These are phyloP conservation scores for Agrypnia vestita DNA, from an alignment of 1,140 invertebrate species.

Conservation along the genomic window DNA sequence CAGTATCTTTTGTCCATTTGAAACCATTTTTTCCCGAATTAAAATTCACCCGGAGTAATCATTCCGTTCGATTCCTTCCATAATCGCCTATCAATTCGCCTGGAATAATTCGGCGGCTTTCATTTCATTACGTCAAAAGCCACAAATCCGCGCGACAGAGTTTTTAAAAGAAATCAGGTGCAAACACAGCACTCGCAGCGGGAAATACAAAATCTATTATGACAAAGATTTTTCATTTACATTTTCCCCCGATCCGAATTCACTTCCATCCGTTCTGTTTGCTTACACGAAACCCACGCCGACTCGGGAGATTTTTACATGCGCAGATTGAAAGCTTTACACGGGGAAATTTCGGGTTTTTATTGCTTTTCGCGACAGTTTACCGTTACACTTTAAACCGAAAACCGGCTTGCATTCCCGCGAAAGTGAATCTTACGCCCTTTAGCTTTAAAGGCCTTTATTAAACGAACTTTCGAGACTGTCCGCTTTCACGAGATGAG, in stretches of 20 bases:
- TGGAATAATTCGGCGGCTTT: conserved; percentile 49
- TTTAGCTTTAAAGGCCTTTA: conserved; percentile 8
- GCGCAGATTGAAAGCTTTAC: conserved; percentile 58
- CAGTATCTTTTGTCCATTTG: conserved; percentile 24
- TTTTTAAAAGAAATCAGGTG: conserved; percentile 58
- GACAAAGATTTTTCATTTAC: conserved; percentile 60
- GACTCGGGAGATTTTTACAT: conserved; percentile 47
- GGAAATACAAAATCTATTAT: conserved; percentile 53
- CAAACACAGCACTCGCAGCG: conserved; percentile 51
- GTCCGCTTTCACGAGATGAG: conserved; percentile 42
- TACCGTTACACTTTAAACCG: conserved; percentile 19
- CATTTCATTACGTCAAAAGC: conserved; percentile 52
- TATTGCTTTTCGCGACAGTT: conserved; percentile 44
- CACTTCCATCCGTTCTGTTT: conserved; percentile 53
- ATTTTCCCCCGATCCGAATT: conserved; percentile 56
- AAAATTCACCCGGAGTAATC: conserved; percentile 38
- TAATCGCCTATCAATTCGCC: conserved; percentile 45
- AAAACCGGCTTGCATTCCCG: background rate
- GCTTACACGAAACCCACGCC: conserved; percentile 50
- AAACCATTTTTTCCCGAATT: conserved; percentile 29
- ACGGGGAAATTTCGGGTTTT: conserved; percentile 56
- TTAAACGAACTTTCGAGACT: conserved; percentile 34
- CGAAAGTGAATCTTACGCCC: conserved; percentile 35
- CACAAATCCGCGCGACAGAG: conserved; percentile 42
- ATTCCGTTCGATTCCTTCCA: conserved; percentile 37